Base-by-base conservation (phyloP, 2,113 vertebrate genomes). In the Lepidothrix coronata region DNA sequence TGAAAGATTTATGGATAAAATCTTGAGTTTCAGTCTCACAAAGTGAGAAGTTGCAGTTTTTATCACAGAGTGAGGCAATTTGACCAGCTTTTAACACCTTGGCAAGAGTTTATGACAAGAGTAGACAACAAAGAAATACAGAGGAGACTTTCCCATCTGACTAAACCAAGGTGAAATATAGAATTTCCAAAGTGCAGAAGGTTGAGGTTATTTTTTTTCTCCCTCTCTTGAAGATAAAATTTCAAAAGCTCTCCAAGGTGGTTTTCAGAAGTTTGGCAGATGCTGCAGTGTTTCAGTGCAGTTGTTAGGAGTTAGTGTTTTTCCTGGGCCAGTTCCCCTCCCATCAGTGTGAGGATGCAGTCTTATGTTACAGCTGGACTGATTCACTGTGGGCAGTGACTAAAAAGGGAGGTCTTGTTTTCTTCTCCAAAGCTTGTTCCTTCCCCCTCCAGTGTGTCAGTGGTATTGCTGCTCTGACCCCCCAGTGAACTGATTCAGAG, bases 191-290 rank as follows among this genome's bases (percentile, higher is more conserved):
- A 89, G 35, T 48, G 41, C 9, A 30, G 71, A 70, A 88, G 46
- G 31, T 30, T 83, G 54, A 46, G 30, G 11, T 51, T 59, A 9
- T 62, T 41, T 67, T 75, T 46, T 30, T 58, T 63, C 39, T 21
- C 30, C 35, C 17, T 8, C 31, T 49, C 23, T 65, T 75, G 74
- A 31, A 91, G 77, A 52, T 75, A 58, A 57, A 75, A 68, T 93
- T 93, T 89, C 85, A 70, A 80, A 89, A 81, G 49, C 58, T 77
- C 21, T 70, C 52, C 23, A 77, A 95, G 77, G 81, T 68, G 65
- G 14, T 35, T 88, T 82, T 94, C 74, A 85, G 18, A 75, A 66
- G 61, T 55, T 87, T 93, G 93, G 76, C 90, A 94, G 71, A 88
- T 72, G 71, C 52, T 23, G 66, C 44, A 37, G 46, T 28, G 55